Evolutionary conservation across 2,797 vertebrate species (phyloP).

Genomic region (Sarcoramphus papa): DNA sequence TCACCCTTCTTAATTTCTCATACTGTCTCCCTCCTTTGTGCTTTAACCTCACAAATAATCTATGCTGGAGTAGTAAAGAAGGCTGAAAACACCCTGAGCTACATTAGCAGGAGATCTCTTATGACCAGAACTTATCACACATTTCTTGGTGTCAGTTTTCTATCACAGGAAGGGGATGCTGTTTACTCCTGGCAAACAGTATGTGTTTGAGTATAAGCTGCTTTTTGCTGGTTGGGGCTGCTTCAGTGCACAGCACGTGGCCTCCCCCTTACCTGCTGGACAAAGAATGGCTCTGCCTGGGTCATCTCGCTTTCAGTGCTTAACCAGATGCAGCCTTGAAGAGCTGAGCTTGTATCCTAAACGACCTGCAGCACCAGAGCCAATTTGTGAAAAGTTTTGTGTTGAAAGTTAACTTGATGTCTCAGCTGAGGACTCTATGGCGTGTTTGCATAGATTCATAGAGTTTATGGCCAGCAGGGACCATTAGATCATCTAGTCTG

Average conservation of each 20-base stretch:
- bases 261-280: constrained; percentile 4
- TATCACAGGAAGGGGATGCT: neutral
- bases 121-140: neutral
- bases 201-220: neutral
- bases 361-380: constrained; percentile 22
- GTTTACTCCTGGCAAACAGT: neutral
- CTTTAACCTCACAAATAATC: neutral
- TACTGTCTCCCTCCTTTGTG: neutral
- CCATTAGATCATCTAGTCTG: constrained; percentile 62
- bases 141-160: neutral
- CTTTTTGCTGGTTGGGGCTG: neutral
- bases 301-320: neutral
- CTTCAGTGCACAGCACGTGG: neutral
- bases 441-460: constrained; percentile 12
- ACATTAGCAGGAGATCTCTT: neutral
- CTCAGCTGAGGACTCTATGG: constrained; percentile 64
- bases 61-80: neutral
- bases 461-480: constrained; percentile 57
- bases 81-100: neutral
- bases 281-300: neutral
- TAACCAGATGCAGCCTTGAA: constrained; percentile 38
- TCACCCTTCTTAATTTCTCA: neutral
- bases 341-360: constrained; percentile 24
- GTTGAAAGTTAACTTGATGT: constrained; percentile 59
- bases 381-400: constrained; percentile 59